These are phyloP conservation scores for Cariama cristata DNA, from an alignment of 2,113 vertebrate species.

Conservation along the genomic window DNA sequence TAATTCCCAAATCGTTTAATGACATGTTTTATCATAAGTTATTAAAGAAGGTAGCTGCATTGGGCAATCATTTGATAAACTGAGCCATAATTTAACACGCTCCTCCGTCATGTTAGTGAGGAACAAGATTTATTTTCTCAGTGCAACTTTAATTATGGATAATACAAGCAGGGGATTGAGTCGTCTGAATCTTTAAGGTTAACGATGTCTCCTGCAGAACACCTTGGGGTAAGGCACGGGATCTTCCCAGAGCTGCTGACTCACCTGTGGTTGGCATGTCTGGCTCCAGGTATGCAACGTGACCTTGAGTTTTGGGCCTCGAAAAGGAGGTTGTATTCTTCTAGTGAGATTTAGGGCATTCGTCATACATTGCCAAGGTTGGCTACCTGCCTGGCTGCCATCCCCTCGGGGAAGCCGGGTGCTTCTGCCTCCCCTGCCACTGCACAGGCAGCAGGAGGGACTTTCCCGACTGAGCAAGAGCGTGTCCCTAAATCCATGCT, in stretches of 20 bases:
- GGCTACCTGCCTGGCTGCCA: background rate
- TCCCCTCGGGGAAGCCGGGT: background rate
- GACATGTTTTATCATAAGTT: constrained; percentile 70
- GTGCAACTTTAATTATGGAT: constrained; percentile 55
- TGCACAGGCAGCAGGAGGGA: background rate
- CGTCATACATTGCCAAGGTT: background rate
- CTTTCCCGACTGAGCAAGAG: background rate
- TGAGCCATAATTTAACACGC: constrained; percentile 61
- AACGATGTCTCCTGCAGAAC: background rate
- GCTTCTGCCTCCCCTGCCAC: background rate
- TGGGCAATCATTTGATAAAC: constrained; percentile 67
- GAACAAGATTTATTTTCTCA: constrained; percentile 66
- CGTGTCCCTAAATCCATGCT: fast-evolving
- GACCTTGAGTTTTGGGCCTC: background rate
- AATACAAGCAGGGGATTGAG: background rate
- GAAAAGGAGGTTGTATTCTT: background rate
- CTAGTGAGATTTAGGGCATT: background rate
- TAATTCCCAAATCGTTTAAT: constrained; percentile 67
- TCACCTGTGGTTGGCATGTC: background rate
- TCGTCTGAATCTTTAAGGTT: background rate
- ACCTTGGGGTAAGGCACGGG: background rate
- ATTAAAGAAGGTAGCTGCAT: constrained; percentile 56
- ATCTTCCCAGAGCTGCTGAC: background rate
- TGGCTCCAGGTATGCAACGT: background rate
- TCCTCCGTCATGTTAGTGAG: constrained; percentile 7